phyloP scores from a whole-genome alignment of 1,140 invertebrate species.

The Pseudachorutes palmiensis region DNA sequence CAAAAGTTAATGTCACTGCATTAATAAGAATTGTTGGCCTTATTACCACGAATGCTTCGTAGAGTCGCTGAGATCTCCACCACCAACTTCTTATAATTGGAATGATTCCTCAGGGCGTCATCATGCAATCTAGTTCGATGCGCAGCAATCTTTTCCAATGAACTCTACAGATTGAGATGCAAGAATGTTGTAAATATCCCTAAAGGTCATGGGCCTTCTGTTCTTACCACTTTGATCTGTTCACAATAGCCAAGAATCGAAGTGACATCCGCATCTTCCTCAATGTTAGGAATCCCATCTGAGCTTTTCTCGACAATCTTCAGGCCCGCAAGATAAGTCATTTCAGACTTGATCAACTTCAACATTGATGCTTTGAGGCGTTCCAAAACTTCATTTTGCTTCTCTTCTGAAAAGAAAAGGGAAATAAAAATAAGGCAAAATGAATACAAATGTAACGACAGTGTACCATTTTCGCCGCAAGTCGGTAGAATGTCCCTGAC shows the following conservation, averaged over 20 bases:
- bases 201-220: background rate
- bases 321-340: background rate
- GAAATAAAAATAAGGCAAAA: background rate
- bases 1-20: background rate
- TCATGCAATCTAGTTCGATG: conserved; percentile 2
- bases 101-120: conserved; percentile 6
- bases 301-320: conserved; percentile 8
- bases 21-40: background rate
- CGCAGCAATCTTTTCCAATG: background rate
- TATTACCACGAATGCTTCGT: background rate
- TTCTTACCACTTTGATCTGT: background rate
- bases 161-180: background rate
- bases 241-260: conserved; percentile 1
- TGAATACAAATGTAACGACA: background rate
- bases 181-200: background rate
- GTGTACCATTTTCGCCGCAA: background rate
- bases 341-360: conserved; percentile 10
- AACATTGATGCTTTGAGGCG: conserved; percentile 9
- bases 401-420: conserved; percentile 1
- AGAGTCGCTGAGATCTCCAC: background rate
- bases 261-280: conserved; percentile 6
- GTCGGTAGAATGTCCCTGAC: conserved; percentile 10
- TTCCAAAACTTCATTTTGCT: background rate
- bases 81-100: background rate
- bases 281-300: background rate